phyloP scores from a whole-genome alignment of 2,797 vertebrate species.

The Phyllotis vaccarum region DNA sequence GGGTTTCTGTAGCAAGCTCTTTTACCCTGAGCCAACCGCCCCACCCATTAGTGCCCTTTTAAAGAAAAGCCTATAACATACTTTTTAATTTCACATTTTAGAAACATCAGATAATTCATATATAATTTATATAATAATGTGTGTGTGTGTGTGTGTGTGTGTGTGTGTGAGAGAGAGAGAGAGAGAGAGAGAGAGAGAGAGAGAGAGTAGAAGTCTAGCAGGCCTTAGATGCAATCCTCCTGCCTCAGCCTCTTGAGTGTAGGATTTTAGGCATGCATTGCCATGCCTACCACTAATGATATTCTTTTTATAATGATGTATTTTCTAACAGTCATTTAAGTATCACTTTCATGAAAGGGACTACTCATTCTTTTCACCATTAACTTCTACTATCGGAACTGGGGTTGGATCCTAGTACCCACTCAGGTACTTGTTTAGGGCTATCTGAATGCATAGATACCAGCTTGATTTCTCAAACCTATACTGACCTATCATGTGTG shows the following conservation, averaged over 20 bases:
- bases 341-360: background rate
- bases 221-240: background rate
- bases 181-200: background rate
- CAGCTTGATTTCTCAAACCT: conserved; percentile 12
- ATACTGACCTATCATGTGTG: background rate
- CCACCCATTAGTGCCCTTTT: background rate
- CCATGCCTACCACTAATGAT: background rate
- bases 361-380: background rate
- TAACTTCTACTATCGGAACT: background rate
- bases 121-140: background rate
- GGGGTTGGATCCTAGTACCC: background rate
- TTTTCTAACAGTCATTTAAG: conserved; percentile 1
- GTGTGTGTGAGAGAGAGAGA: too few species aligned
- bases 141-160: background rate
- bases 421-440: background rate
- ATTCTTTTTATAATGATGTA: background rate
- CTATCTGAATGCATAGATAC: background rate
- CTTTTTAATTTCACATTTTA: conserved; percentile 52
- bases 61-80: background rate
- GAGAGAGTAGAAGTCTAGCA: background rate
- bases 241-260: background rate
- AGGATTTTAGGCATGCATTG: background rate
- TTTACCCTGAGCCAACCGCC: background rate
- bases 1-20: fast-evolving
- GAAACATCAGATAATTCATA: conserved; percentile 26